Conservation (phyloP, 2,113 vertebrate species). For the Cichladusa arquata region DNA sequence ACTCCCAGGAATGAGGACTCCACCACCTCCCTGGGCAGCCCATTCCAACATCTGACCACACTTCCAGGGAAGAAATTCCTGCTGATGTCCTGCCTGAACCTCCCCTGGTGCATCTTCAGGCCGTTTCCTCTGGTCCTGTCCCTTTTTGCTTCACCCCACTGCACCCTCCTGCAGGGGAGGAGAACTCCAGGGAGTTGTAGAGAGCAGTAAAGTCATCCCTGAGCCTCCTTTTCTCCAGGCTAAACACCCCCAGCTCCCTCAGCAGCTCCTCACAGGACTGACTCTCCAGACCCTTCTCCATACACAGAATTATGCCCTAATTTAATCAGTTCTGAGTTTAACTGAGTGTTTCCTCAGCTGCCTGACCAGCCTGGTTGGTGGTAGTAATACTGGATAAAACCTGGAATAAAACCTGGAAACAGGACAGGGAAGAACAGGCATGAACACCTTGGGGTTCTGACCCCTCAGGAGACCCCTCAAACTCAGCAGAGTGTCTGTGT, state of each 20-base stretch:
- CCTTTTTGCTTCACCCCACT: rapidly evolving
- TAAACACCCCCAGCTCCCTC: not conserved
- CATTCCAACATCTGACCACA: not conserved
- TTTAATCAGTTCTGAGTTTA: not conserved
- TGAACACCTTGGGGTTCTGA: not conserved
- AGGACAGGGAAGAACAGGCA: not conserved
- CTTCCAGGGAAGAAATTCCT: not conserved
- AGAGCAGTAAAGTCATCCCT: not conserved
- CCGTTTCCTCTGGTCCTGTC: rapidly evolving
- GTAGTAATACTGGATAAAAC: not conserved
- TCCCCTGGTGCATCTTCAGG: not conserved
- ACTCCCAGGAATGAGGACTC: not conserved
- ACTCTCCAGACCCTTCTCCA: not conserved
- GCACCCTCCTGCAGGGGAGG: not conserved
- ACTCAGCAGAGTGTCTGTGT: not conserved
- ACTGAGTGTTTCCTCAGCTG: not conserved
- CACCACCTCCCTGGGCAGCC: not conserved
- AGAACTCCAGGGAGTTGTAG: not conserved
- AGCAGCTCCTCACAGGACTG: not conserved
- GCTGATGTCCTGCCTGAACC: not conserved
- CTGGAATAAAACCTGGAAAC: not conserved
- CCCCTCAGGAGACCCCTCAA: not conserved
- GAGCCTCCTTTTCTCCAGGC: not conserved
- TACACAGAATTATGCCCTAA: not conserved
- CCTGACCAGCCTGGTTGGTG: not conserved